A percentile compares a stretch with the other conserved stretches of the same genome.
Conservation (phyloP, 2,797 vertebrate genomes). For the Knipowitschia caucasica region DNA sequence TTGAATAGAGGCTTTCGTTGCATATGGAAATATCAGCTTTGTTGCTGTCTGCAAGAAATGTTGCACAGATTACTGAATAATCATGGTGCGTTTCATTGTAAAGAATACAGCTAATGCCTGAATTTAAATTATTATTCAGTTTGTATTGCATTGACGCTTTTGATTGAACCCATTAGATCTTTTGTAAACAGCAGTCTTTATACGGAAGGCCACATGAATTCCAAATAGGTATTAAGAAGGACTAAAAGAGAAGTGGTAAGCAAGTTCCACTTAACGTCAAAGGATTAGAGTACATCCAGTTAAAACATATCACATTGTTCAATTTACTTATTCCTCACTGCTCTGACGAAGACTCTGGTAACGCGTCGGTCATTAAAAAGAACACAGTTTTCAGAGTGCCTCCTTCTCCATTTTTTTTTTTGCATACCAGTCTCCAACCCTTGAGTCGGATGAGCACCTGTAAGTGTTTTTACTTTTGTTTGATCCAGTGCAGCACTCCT, state of each 20-base stretch:
- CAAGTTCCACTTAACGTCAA: no score
- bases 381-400: no score
- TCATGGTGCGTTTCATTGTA: neutral
- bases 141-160: neutral
- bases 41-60: neutral
- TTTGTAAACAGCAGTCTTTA: neutral
- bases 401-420: constrained; percentile 44
- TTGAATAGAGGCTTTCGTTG: constrained; percentile 3
- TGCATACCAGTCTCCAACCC: no score
- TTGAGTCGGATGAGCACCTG: no score
- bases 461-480: no score
- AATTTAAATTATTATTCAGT: neutral
- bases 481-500: constrained; percentile 55
- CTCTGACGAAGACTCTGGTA: no score
- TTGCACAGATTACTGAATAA: neutral
- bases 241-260: no score
- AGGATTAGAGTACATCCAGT: no score
- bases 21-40: neutral
- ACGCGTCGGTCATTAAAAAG: no score
- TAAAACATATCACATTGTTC: no score
- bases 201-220: neutral
- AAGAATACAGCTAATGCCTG: neutral
- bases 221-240: no score
- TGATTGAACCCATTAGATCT: neutral
- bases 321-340: no score